Evolutionary conservation across 2,113 vertebrate genomes (phyloP).

Genomic region (Phyllostomus discolor): DNA sequence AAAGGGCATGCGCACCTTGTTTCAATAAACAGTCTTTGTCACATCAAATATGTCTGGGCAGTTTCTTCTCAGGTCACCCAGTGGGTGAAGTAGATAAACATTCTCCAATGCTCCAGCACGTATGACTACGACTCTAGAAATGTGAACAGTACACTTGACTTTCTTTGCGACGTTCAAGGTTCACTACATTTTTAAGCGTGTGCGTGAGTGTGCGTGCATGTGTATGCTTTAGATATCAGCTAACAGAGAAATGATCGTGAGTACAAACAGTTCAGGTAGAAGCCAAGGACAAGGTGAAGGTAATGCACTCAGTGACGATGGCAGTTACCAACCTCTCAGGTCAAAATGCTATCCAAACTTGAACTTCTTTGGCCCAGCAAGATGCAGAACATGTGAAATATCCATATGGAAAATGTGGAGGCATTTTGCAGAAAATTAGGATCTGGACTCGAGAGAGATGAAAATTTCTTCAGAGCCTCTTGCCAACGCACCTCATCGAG

Average conservation of each 20-base stretch:
- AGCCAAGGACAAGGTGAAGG: conserved; percentile 27
- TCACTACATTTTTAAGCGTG: not conserved
- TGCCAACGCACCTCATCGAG: conserved; percentile 77
- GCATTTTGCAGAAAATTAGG: conserved; percentile 74
- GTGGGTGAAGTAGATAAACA: not conserved
- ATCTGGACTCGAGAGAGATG: conserved; percentile 66
- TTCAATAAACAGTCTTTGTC: not conserved
- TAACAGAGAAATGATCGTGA: not conserved
- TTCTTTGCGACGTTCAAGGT: not conserved
- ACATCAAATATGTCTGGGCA: not conserved
- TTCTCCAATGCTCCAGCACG: not conserved
- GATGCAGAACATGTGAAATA: conserved; percentile 75
- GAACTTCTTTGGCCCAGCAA: conserved; percentile 55
- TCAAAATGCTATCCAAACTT: conserved; percentile 58
- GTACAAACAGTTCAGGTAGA: not conserved
- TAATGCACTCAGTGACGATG: not conserved
- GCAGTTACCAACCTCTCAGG: conserved; percentile 57
- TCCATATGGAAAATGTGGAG: conserved; percentile 71
- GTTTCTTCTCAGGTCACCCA: not conserved
- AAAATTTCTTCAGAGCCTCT: conserved; percentile 67
- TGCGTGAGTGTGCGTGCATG: not conserved
- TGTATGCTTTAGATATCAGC: not conserved
- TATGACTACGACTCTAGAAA: not conserved
- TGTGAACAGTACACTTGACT: not conserved
- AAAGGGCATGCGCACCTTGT: not conserved